A percentile compares a stretch with the other conserved stretches of the same genome.
phyloP scores from a whole-genome alignment of 2,888 invertebrate species.

The Colletes collaris region DNA sequence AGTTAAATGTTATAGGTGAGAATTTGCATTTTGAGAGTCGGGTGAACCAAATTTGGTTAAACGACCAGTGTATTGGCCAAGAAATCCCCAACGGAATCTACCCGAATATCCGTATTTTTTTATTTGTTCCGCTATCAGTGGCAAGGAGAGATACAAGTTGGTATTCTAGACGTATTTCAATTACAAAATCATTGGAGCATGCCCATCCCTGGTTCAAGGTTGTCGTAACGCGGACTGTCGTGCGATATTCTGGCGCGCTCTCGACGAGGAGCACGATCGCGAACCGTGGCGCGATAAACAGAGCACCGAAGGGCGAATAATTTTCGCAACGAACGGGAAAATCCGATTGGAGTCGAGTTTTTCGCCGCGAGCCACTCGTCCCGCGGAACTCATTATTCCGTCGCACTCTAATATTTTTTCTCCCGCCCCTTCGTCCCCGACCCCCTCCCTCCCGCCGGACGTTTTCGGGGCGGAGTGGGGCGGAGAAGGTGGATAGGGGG shows the following conservation, averaged over 20 bases:
- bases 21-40: too few relatives aligned
- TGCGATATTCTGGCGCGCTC: constrained; percentile 7
- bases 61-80: too few relatives aligned
- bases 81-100: too few relatives aligned
- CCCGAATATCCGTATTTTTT: too few relatives aligned
- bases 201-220: too few relatives aligned
- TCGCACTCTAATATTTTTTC: constrained; percentile 55
- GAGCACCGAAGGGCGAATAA: not conserved
- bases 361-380: constrained; percentile 52
- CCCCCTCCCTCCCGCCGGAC: not conserved
- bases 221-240: constrained; percentile 29
- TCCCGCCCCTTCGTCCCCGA: not conserved
- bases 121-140: too few relatives aligned
- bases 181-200: too few relatives aligned
- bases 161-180: constrained; percentile 28
- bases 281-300: constrained; percentile 19
- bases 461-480: constrained; percentile 27
- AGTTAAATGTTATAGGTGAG: too few relatives aligned
- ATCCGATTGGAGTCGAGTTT: constrained; percentile 14
- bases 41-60: too few relatives aligned
- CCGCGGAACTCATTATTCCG: constrained; percentile 64
- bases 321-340: constrained; percentile 13
- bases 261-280: not conserved
- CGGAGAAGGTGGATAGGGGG: too few relatives aligned
- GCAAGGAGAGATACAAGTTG: too few relatives aligned